A percentile compares a stretch with the other conserved stretches of the same genome.
Conservation (phyloP, 2,113 vertebrate species). For the Notiomystis cincta region DNA sequence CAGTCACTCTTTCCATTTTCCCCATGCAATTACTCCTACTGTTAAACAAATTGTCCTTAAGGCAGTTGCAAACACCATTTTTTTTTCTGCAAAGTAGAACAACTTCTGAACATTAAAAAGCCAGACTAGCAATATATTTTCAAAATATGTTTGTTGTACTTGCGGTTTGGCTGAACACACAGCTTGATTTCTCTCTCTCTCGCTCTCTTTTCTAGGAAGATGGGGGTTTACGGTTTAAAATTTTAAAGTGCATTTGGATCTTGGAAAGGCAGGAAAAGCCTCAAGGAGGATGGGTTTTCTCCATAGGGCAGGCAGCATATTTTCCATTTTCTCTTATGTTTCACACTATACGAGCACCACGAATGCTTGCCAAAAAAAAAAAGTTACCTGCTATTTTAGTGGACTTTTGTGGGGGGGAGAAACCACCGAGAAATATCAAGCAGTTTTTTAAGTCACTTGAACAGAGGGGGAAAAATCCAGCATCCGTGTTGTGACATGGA, state of each 20-base stretch:
- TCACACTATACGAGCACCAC: background rate
- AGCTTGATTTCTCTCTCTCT: slow-evolving; percentile 35
- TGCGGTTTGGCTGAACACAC: slow-evolving; percentile 38
- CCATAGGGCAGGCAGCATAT: slow-evolving; percentile 51
- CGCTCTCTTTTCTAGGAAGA: slow-evolving; percentile 39
- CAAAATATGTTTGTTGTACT: slow-evolving; percentile 61
- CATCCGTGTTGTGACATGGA: background rate
- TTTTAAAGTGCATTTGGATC: slow-evolving; percentile 53
- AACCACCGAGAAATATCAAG: background rate
- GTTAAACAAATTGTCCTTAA: slow-evolving; percentile 90
- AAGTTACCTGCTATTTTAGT: slow-evolving; percentile 24
- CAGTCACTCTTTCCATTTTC: slow-evolving; percentile 94
- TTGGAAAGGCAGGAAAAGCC: slow-evolving; percentile 51
- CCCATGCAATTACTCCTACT: slow-evolving; percentile 89
- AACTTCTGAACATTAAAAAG: slow-evolving; percentile 73
- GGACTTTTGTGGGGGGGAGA: background rate
- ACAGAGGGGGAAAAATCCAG: background rate
- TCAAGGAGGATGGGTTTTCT: slow-evolving; percentile 52
- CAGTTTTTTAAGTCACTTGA: slow-evolving; percentile 19
- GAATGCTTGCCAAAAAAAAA: background rate
- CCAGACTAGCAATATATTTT: slow-evolving; percentile 50
- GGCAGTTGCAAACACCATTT: slow-evolving; percentile 76
- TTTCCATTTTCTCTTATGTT: slow-evolving; percentile 64
- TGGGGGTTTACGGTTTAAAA: slow-evolving; percentile 39
- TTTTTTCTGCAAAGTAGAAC: slow-evolving; percentile 64